Evolutionary conservation across 2,113 vertebrate species (phyloP).

Genomic region (Osmerus eperlanus): DNA sequence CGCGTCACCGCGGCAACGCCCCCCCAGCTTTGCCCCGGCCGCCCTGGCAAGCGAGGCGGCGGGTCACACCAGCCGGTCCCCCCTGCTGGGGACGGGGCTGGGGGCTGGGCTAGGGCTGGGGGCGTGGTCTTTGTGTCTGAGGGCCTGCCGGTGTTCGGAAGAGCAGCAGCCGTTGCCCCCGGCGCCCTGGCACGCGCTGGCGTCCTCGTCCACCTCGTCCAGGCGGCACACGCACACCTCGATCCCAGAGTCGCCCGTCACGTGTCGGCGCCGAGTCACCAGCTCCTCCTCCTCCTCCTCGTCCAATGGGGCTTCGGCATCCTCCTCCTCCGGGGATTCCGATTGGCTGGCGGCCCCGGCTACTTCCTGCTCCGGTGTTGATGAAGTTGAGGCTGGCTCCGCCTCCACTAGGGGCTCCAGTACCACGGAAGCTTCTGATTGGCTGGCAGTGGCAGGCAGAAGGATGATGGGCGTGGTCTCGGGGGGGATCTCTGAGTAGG

Average conservation of each 20-base stretch:
- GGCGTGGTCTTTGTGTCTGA: constrained; percentile 56
- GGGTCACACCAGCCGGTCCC: constrained; percentile 71
- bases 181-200: constrained; percentile 54
- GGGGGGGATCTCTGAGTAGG: constrained; percentile 72
- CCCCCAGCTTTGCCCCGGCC: too few species aligned
- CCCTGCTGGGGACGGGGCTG: constrained; percentile 49
- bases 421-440: constrained; percentile 32
- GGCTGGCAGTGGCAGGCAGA: constrained; percentile 29
- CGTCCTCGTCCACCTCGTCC: constrained; percentile 67
- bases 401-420: constrained; percentile 34
- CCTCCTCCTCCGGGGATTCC: constrained; percentile 18
- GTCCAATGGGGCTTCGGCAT: background rate
- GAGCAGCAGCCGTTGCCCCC: constrained; percentile 59
- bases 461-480: constrained; percentile 40
- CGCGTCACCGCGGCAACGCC: too few species aligned
- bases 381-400: background rate
- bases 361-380: background rate
- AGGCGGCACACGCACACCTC: constrained; percentile 78
- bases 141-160: constrained; percentile 42
- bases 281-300: constrained; percentile 66
- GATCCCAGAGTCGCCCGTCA: constrained; percentile 80
- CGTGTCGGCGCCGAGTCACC: constrained; percentile 70
- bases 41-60: background rate
- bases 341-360: background rate
- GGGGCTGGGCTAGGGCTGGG: constrained; percentile 29